Evolutionary conservation across 2,113 vertebrate genomes (phyloP).

Genomic region (Notiomystis cincta): DNA sequence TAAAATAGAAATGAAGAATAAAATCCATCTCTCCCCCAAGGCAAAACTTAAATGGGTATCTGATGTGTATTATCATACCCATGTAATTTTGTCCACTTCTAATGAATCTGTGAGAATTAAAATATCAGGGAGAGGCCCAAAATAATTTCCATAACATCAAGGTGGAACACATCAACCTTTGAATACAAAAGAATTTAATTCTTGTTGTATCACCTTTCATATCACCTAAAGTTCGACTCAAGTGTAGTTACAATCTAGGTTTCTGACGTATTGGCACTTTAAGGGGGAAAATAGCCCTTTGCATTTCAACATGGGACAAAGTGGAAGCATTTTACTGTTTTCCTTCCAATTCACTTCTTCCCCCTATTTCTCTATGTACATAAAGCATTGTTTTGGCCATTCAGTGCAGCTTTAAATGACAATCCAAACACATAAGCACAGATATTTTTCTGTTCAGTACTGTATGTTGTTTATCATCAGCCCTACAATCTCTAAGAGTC

Average conservation of each 20-base stretch:
- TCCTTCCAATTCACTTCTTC: background rate
- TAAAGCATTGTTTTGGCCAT: background rate
- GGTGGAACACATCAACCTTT: background rate
- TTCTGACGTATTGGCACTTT: background rate
- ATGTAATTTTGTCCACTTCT: background rate
- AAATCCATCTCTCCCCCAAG: background rate
- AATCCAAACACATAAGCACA: background rate
- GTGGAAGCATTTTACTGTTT: background rate
- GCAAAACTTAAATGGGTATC: background rate
- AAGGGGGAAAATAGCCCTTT: background rate
- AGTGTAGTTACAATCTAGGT: background rate
- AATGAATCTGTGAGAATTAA: background rate
- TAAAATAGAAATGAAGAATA: background rate
- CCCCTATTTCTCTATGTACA: rapidly evolving
- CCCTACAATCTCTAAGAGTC: background rate
- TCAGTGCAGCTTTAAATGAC: background rate
- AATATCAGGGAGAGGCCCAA: background rate
- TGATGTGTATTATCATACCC: background rate
- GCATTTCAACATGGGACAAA: background rate
- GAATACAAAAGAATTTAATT: background rate
- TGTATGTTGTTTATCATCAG: background rate
- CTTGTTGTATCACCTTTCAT: background rate
- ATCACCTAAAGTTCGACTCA: background rate
- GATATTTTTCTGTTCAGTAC: background rate
- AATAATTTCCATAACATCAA: background rate